Evolutionary conservation across 2,888 invertebrate species (phyloP).

Genomic region (Heteropelma amictum): DNA sequence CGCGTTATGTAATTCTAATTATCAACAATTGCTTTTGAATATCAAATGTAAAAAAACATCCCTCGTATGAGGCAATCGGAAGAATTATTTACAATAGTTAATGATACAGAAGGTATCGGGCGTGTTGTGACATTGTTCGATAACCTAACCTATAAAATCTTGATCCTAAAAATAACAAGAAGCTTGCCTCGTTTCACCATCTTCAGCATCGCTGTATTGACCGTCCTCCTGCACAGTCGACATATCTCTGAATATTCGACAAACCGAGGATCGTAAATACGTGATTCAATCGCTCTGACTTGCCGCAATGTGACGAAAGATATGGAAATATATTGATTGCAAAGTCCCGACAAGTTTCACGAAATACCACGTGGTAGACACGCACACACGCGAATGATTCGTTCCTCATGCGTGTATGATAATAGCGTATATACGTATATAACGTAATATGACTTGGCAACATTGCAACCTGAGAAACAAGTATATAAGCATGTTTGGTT

Average conservation of each 20-base stretch:
- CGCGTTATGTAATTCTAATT: too few relatives aligned
- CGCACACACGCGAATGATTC: not conserved
- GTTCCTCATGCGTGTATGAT: not conserved
- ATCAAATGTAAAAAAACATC: too few relatives aligned
- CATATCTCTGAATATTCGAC: constrained; percentile 50
- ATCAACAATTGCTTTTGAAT: too few relatives aligned
- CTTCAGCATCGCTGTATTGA: constrained; percentile 79
- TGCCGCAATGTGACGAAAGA: not conserved
- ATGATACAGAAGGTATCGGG: not conserved
- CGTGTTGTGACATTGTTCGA: constrained; percentile 29
- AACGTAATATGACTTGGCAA: constrained; percentile 30
- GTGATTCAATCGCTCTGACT: not conserved
- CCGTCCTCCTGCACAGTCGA: constrained; percentile 71
- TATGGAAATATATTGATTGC: constrained; percentile 37
- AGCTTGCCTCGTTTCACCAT: constrained; percentile 63
- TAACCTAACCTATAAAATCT: constrained; percentile 17
- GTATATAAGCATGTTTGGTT: constrained; percentile 46
- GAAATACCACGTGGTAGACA: constrained; percentile 29
- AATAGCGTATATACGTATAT: not conserved
- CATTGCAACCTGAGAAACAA: constrained; percentile 24
- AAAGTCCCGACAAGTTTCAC: not conserved
- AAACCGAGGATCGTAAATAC: not conserved
- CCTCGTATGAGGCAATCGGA: too few relatives aligned
- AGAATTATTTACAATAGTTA: too few relatives aligned
- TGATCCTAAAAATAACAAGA: constrained; percentile 24